Percentiles rank a stretch among this genome's conserved stretches.
Evolutionary conservation across 2,888 invertebrate genomes (phyloP).

Genomic region (Lasioglossum figueresi): DNA sequence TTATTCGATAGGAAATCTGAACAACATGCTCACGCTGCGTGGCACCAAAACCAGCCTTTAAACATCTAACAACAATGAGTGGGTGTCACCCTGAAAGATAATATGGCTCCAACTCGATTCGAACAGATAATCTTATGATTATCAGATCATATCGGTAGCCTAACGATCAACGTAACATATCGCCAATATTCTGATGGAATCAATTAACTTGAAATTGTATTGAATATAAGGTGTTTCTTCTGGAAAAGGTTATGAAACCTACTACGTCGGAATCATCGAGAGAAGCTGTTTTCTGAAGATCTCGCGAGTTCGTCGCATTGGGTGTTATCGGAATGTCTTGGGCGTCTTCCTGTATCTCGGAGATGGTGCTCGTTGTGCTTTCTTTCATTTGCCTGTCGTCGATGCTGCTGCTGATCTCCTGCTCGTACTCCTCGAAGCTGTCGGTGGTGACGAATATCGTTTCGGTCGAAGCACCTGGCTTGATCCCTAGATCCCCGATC

Average conservation of each 20-base stretch:
- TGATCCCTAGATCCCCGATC: conserved; percentile 81
- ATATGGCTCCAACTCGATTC: not conserved
- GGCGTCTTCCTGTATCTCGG: conserved; percentile 86
- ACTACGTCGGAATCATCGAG: conserved; percentile 73
- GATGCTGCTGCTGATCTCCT: conserved; percentile 88
- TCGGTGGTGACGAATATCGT: conserved; percentile 90
- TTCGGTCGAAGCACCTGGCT: conserved; percentile 87
- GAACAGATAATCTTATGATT: not conserved
- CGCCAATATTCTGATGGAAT: not conserved
- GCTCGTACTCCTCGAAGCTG: conserved; percentile 89
- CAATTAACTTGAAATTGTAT: not conserved
- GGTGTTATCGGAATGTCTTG: conserved; percentile 80
- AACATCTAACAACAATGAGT: not conserved
- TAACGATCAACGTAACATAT: too few relatives aligned
- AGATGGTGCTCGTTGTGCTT: conserved; percentile 86
- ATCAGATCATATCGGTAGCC: not conserved
- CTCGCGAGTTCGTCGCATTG: conserved; percentile 41
- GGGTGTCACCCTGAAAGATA: not conserved
- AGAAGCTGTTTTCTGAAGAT: conserved; percentile 61
- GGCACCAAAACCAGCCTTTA: not conserved
- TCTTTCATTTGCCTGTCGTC: conserved; percentile 86
- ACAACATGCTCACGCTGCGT: not conserved
- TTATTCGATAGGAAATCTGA: not conserved
- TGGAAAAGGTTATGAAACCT: conserved; percentile 54
- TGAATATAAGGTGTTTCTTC: not conserved